phyloP scores from a whole-genome alignment of 1,140 invertebrate genomes.

The Acromyrmex heyeri region DNA sequence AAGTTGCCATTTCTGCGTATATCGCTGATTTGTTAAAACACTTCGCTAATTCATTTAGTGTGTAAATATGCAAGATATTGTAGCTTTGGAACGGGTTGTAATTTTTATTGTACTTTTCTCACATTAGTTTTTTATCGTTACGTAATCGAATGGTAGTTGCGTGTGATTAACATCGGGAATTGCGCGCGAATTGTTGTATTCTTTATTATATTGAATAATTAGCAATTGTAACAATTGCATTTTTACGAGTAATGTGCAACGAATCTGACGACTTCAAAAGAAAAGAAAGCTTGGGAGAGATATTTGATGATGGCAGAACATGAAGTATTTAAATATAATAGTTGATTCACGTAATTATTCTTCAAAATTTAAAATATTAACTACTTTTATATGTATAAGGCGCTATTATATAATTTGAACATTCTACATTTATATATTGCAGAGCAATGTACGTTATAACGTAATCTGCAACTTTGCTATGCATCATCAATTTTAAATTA shows the following conservation, averaged over 20 bases:
- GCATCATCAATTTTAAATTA: too few species aligned
- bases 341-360: not conserved
- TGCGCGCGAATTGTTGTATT: not conserved
- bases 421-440: not conserved
- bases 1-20: not conserved
- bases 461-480: too few species aligned
- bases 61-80: not conserved
- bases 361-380: not conserved
- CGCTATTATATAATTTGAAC: not conserved
- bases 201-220: not conserved
- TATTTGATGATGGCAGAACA: too few species aligned
- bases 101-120: not conserved
- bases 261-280: not conserved
- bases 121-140: not conserved
- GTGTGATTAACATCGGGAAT: not conserved
- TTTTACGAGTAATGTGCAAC: not conserved
- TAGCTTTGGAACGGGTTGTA: not conserved
- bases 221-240: not conserved
- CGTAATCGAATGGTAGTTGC: not conserved
- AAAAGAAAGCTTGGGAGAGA: not conserved
- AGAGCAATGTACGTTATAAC: not conserved
- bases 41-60: not conserved
- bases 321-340: too few species aligned
- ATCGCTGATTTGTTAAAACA: conserved; percentile 19
- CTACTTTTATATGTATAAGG: not conserved